Evolutionary conservation across 2,888 invertebrate species (phyloP).

Genomic region (Sphecodes monilicornis): DNA sequence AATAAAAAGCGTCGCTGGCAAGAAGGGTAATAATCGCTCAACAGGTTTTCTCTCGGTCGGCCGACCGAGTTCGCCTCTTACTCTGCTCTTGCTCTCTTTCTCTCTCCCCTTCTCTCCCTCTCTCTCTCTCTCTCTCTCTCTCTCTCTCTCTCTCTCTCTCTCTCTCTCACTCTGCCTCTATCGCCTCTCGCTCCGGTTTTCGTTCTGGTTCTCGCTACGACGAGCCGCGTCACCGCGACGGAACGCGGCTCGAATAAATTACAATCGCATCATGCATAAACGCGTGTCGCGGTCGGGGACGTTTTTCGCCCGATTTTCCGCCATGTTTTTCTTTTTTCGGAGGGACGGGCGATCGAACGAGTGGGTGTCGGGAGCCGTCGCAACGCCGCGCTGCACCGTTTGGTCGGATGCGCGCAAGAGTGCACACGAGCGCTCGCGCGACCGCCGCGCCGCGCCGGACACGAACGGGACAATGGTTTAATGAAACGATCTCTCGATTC

Average conservation of each 20-base stretch:
- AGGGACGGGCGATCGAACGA: slow-evolving; percentile 20
- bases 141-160: background rate
- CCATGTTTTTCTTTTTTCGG: background rate
- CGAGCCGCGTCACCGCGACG: background rate
- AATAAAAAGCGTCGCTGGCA: background rate
- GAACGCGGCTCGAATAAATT: slow-evolving; percentile 69
- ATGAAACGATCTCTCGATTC: slow-evolving; percentile 63
- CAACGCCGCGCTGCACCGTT: background rate
- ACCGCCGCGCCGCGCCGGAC: background rate
- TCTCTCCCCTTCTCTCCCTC: no score
- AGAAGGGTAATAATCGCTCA: slow-evolving; percentile 64
- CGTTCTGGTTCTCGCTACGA: slow-evolving; percentile 1
- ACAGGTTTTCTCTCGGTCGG: slow-evolving; percentile 61
- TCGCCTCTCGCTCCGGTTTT: background rate
- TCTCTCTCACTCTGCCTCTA: background rate
- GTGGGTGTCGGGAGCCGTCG: slow-evolving; percentile 16
- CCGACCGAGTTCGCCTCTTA: slow-evolving; percentile 29
- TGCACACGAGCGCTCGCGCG: background rate
- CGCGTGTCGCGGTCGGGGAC: slow-evolving; percentile 28
- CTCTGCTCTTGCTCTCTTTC: background rate
- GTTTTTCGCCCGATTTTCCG: slow-evolving; percentile 39
- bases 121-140: background rate
- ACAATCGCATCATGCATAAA: slow-evolving; percentile 41
- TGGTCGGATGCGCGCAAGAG: background rate
- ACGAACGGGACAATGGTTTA: slow-evolving; percentile 52